These are phyloP conservation scores for Mactromeris polynyma DNA, from an alignment of 2,888 invertebrate species.

Conservation along the genomic window DNA sequence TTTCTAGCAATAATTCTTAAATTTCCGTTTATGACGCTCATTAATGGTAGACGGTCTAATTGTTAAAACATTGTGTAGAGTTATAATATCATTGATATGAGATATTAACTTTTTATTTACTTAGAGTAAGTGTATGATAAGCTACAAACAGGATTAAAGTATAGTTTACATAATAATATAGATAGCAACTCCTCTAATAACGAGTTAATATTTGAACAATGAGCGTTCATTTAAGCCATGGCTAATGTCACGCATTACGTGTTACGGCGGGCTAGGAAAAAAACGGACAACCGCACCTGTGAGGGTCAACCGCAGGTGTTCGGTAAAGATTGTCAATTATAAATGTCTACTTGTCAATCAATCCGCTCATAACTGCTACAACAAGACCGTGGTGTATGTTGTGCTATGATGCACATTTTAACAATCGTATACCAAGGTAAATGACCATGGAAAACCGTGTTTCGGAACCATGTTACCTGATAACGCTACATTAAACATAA, in stretches of 20 bases:
- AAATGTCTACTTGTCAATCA: constrained; percentile 61
- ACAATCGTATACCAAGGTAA: background rate
- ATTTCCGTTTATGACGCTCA: constrained; percentile 1
- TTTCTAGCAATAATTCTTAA: background rate
- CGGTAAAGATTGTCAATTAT: constrained; percentile 62
- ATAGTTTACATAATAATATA: background rate
- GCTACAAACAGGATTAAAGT: background rate
- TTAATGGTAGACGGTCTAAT: constrained; percentile 12
- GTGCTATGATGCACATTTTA: constrained; percentile 13
- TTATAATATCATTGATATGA: background rate
- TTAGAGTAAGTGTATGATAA: background rate
- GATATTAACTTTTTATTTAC: constrained; percentile 15
- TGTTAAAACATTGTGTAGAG: background rate
- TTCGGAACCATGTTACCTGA: constrained; percentile 17
- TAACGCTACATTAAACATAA: constrained; percentile 19
- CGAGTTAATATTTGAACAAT: background rate
- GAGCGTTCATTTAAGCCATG: background rate
- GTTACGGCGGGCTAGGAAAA: background rate
- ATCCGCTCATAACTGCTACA: constrained; percentile 39
- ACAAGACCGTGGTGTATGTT: constrained; percentile 5
- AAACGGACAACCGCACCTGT: constrained; percentile 42
- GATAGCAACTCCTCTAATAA: background rate
- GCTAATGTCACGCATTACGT: background rate
- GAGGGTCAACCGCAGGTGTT: constrained; percentile 55
- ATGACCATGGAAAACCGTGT: background rate